A percentile compares a stretch with the other conserved stretches of the same genome.
phyloP scores from a whole-genome alignment of 1,140 invertebrate species.

The Charaxes varanes region DNA sequence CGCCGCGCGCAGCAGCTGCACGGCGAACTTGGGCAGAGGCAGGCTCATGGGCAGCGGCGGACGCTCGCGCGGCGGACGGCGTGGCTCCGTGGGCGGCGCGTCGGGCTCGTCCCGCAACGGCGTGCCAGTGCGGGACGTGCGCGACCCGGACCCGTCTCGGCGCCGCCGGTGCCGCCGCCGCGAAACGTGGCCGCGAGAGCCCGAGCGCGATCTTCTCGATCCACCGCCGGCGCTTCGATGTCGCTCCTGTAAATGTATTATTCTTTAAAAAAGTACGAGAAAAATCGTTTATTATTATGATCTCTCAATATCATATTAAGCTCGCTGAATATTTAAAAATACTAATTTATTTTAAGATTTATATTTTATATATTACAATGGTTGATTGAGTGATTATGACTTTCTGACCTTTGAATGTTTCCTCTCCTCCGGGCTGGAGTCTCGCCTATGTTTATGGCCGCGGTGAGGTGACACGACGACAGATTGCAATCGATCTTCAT shows the following conservation, averaged over 20 bases:
- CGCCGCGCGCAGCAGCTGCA: constrained; percentile 75
- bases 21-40: constrained; percentile 89
- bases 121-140: constrained; percentile 82
- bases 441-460: constrained; percentile 48
- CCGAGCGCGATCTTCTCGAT: constrained; percentile 43
- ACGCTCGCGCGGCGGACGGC: constrained; percentile 77
- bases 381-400: too few species aligned
- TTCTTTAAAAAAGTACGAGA: too few species aligned
- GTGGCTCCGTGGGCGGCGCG: constrained; percentile 82
- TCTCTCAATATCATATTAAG: too few species aligned
- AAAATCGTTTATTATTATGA: too few species aligned
- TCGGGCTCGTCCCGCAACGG: constrained; percentile 90
- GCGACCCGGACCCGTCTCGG: constrained; percentile 39
- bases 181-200: constrained; percentile 39
- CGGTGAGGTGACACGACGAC: constrained; percentile 63
- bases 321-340: too few species aligned
- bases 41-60: constrained; percentile 81
- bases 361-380: too few species aligned
- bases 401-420: constrained; percentile 57
- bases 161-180: constrained; percentile 45
- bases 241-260: constrained; percentile 53
- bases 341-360: too few species aligned
- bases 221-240: constrained; percentile 43
- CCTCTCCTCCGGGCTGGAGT: constrained; percentile 61
- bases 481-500: constrained; percentile 59